Evolutionary conservation across 2,888 invertebrate genomes (phyloP).

Genomic region (Trichopoda pennipes): DNA sequence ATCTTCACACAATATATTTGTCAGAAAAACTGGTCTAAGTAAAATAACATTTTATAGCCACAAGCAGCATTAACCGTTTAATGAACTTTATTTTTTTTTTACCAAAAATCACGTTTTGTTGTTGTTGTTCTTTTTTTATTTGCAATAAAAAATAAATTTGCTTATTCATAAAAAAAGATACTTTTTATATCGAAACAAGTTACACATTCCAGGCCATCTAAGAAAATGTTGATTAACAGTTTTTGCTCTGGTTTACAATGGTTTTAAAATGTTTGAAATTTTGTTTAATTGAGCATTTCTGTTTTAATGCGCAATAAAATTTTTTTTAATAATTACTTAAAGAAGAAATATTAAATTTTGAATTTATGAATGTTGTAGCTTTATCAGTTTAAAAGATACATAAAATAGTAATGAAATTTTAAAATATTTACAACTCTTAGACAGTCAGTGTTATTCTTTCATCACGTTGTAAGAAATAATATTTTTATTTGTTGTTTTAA

Average conservation of each 20-base stretch:
- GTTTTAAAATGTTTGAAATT: background rate
- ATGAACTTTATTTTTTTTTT: constrained; percentile 34
- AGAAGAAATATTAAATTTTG: too few species aligned
- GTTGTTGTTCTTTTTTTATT: background rate
- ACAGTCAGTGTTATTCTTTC: too few species aligned
- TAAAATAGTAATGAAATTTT: too few species aligned
- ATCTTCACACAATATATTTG: background rate
- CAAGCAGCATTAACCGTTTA: constrained; percentile 27
- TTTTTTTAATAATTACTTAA: too few species aligned
- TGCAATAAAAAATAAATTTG: constrained; percentile 29
- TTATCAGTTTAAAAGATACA: too few species aligned
- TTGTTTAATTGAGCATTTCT: too few species aligned
- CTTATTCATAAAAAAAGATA: background rate
- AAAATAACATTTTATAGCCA: background rate
- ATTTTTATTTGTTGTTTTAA: too few species aligned
- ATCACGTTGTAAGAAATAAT: too few species aligned
- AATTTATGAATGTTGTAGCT: too few species aligned
- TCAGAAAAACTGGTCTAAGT: background rate
- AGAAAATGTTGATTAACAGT: background rate
- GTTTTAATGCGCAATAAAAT: too few species aligned
- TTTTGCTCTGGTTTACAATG: constrained; percentile 6
- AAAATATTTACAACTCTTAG: too few species aligned
- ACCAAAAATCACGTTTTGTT: constrained; percentile 25
- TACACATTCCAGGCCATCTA: constrained; percentile 16
- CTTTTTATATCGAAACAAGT: constrained; percentile 9